These are phyloP conservation scores for Leptopilina myrica DNA, from an alignment of 2,888 invertebrate genomes.

Conservation along the genomic window DNA sequence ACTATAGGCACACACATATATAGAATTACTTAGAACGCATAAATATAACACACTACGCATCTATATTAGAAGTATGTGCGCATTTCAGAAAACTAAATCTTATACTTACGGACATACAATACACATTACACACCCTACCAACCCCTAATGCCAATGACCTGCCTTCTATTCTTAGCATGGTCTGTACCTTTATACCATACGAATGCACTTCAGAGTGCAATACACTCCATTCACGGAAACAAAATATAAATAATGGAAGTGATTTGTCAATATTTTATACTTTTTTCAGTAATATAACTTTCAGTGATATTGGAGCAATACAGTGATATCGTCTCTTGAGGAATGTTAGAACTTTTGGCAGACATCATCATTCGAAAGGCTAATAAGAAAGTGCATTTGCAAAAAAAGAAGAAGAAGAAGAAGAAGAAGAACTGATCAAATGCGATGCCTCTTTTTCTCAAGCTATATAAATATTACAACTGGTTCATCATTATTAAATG, in stretches of 20 bases:
- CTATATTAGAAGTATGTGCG: conserved; percentile 33
- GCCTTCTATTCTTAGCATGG: conserved; percentile 73
- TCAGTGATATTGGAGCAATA: too few relatives aligned
- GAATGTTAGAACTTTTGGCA: not conserved
- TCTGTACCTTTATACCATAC: conserved; percentile 57
- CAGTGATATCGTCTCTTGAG: too few relatives aligned
- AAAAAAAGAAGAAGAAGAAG: not conserved
- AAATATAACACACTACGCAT: conserved; percentile 15
- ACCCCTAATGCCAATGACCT: conserved; percentile 75
- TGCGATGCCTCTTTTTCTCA: not conserved
- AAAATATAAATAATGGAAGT: conserved; percentile 51
- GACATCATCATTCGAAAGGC: not conserved
- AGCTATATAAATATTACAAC: not conserved
- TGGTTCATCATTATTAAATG: not conserved
- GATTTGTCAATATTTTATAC: conserved; percentile 10
- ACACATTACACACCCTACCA: conserved; percentile 68
- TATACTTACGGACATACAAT: conserved; percentile 39
- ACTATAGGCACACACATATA: not conserved
- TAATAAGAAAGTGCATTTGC: not conserved
- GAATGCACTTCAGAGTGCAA: conserved; percentile 50
- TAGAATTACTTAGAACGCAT: conserved; percentile 23
- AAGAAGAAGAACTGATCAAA: not conserved
- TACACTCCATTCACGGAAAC: not conserved
- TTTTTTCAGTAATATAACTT: too few relatives aligned
- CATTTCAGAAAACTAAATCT: conserved; percentile 33